phyloP scores from a whole-genome alignment of 2,888 invertebrate species.

The Acrobasis repandana region DNA sequence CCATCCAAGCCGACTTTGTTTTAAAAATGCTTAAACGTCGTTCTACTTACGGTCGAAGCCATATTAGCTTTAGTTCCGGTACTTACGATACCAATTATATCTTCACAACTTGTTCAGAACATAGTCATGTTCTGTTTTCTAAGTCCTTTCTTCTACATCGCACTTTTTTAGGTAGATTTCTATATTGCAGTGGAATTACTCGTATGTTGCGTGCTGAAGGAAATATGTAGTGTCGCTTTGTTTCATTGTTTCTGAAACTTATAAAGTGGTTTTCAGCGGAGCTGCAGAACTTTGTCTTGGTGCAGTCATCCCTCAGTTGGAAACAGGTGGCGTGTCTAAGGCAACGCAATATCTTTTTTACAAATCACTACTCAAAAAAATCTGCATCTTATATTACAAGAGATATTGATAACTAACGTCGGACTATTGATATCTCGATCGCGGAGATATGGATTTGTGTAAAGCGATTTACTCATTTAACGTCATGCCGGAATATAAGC shows the following conservation, averaged over 20 bases:
- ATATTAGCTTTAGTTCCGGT: not conserved
- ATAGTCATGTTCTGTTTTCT: too few species aligned
- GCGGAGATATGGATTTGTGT: not conserved
- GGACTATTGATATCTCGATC: too few species aligned
- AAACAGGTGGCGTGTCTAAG: not conserved
- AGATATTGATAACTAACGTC: not conserved
- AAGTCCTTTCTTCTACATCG: too few species aligned
- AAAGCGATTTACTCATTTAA: slow-evolving; percentile 11
- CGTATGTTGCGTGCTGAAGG: not conserved
- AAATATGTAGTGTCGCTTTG: slow-evolving; percentile 19
- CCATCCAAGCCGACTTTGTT: not conserved
- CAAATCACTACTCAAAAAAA: not conserved
- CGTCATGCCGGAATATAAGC: slow-evolving; percentile 23
- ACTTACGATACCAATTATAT: not conserved
- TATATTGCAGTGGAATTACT: too few species aligned
- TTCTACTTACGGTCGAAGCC: not conserved
- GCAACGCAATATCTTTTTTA: not conserved
- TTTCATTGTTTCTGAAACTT: slow-evolving; percentile 31
- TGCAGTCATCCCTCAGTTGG: slow-evolving; percentile 26
- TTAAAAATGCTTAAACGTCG: not conserved
- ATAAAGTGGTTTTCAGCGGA: slow-evolving; percentile 35
- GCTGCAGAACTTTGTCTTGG: slow-evolving; percentile 37
- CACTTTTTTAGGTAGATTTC: too few species aligned
- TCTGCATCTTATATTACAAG: not conserved
- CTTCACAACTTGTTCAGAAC: too few species aligned